Evolutionary conservation across 2,797 vertebrate species (phyloP), one percentile per base, ranked within the genome.

Genomic region (Gobio occitaniae): DNA sequence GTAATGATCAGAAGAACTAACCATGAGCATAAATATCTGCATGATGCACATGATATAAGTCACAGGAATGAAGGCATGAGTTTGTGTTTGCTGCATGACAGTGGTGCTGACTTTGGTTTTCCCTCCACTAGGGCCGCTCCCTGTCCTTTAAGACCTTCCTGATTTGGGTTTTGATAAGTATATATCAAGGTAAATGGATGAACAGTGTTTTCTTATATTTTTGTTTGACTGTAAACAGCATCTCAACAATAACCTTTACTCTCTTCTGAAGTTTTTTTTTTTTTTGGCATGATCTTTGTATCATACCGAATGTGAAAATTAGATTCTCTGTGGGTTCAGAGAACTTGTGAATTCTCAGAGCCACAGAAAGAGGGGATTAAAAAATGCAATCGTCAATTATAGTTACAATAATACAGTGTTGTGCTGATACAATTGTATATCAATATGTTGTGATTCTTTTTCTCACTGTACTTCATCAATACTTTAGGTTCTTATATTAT

Each of bases 61-160:
- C 52, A 41, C 17, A 25, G 11, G 50, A 84, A 54, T 66, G 72
- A 61, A 76, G 29, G 82, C 82, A 84, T 86, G 70, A 47, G 78
- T 61, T 36, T 84, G 52, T 84, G 44, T 75, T 77, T 68, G 81
- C 54, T 88, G 75, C 68, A 86, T 84, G 61, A 48, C 69, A 44
- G 50, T 48, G 38, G 86, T 70, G 2, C 48, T 63, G 32, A 59
- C 3, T 32, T 29, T 86, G 25, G 78, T 80, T 84, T 93, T 89
- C 29, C 88, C 68, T 94, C 0, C 95, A 90, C 65, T 90, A 99
- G 98, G 98, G 98, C 0, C 96, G 98, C 84, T 97, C 97, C 2
- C 93, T 99, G 83, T 99, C 98, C 8, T 99, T 99, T 92, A 99
- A 99, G 94, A 99, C 98, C 44, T 99, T 99, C 93, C 96, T 99